These are phyloP conservation scores for Cavia porcellus DNA, from an alignment of 2,113 vertebrate genomes.

Conservation along the genomic window DNA sequence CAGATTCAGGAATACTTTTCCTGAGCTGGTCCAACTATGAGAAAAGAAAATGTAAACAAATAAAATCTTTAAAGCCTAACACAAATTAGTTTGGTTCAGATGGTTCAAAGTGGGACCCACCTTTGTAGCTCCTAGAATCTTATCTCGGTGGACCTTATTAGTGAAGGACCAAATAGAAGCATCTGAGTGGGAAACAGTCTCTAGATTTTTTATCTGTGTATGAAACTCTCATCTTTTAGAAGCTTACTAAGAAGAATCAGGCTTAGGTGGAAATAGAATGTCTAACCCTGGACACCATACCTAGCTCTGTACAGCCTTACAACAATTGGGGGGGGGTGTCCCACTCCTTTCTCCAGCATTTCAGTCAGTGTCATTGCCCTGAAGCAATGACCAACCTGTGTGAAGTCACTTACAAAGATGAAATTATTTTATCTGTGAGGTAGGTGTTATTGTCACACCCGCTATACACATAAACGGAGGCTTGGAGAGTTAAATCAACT, in stretches of 20 bases:
- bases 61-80: background rate
- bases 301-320: background rate
- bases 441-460: background rate
- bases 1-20: slow-evolving; percentile 17
- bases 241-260: background rate
- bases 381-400: background rate
- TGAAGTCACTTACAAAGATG: background rate
- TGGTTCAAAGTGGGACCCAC: background rate
- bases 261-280: background rate
- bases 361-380: background rate
- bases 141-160: background rate
- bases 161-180: background rate
- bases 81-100: background rate
- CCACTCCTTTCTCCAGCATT: too few relatives aligned
- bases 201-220: background rate
- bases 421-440: background rate
- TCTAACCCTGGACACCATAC: background rate
- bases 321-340: too few relatives aligned
- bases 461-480: slow-evolving; percentile 4
- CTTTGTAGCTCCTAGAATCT: background rate
- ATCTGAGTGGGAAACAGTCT: background rate
- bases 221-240: background rate
- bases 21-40: slow-evolving; percentile 9
- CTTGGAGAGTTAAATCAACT: background rate
- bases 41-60: slow-evolving; percentile 19